Evolutionary conservation across 1,140 invertebrate genomes (phyloP), one percentile per base, ranked within the genome.

Genomic region (Mamestra configurata): DNA sequence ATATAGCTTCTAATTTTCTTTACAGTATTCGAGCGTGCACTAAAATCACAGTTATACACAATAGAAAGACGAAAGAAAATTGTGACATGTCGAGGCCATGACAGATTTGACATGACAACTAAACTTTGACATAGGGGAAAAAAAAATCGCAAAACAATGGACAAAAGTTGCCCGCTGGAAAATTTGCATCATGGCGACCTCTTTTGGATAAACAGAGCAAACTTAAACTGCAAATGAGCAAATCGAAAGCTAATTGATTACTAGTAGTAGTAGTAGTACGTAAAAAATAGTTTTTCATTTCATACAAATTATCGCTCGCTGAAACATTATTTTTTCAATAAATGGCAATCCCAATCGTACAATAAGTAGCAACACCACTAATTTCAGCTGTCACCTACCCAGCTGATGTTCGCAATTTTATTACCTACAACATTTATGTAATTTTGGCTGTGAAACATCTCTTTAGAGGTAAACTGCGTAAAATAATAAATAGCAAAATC

Each of bases 381-480:
- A n/a, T n/a, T 77, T 43, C 18, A 79, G 37, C 77, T 84, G 82
- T 84, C 82, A 86, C 4, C 64, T n/a, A 88, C 10, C 76, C 90
- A 91, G 88, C 88, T 89, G 90, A 91, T 89, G 78, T 51, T 43
- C 55, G 49, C 55, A 80, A 81, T 77, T 82, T 84, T 31, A 43
- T 79, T 83, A 51, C 68, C 76, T 82, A 77, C 53, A 68, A 49
- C 86, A 87, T 92, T 90, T 92, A 92, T 92, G 88, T 91, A 91
- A 91, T 88, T 90, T 82, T 80, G 57, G 53, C 71, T 66, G 49
- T 70, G 59, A 55, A 70, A 85, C 79, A 88, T 87, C 78, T 89
- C 79, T 71, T 40, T 75, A 70, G 85, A 90, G 89, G 89, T 89
- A 87, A 79, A 49, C 13, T 57, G 22, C 51, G 66, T 10, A 49